Evolutionary conservation across 2,113 vertebrate species (phyloP).

Genomic region (Corythaixoides concolor): DNA sequence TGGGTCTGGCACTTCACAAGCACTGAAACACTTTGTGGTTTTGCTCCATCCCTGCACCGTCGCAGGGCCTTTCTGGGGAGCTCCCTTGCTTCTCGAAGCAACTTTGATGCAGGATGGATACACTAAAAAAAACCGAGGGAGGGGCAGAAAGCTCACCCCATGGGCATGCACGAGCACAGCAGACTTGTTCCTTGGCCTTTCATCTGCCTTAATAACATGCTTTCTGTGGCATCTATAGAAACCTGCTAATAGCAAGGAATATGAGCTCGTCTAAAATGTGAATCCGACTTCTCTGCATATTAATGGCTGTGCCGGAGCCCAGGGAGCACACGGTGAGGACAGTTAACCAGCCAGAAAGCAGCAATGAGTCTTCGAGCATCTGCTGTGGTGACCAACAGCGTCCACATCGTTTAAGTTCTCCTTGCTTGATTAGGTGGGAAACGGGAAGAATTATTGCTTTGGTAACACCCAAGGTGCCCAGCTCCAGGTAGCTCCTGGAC

Average conservation of each 20-base stretch:
- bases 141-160: conserved; percentile 18
- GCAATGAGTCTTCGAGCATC: not conserved
- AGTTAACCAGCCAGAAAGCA: not conserved
- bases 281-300: not conserved
- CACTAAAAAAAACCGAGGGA: not conserved
- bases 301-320: not conserved
- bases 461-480: not conserved
- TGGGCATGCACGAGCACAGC: conserved; percentile 54
- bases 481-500: not conserved
- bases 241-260: not conserved
- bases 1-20: not conserved
- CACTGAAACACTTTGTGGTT: not conserved
- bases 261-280: accelerated
- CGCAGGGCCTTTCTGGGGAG: not conserved
- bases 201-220: conserved; percentile 45
- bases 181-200: conserved; percentile 19
- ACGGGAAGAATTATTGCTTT: not conserved
- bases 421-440: not conserved
- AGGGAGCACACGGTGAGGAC: not conserved
- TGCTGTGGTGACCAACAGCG: not conserved
- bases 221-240: conserved; percentile 17
- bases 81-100: not conserved
- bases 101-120: conserved; percentile 3
- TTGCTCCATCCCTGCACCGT: not conserved
- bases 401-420: accelerated